Conservation (phyloP, 2,888 invertebrate species). For the Euclidia mi region DNA sequence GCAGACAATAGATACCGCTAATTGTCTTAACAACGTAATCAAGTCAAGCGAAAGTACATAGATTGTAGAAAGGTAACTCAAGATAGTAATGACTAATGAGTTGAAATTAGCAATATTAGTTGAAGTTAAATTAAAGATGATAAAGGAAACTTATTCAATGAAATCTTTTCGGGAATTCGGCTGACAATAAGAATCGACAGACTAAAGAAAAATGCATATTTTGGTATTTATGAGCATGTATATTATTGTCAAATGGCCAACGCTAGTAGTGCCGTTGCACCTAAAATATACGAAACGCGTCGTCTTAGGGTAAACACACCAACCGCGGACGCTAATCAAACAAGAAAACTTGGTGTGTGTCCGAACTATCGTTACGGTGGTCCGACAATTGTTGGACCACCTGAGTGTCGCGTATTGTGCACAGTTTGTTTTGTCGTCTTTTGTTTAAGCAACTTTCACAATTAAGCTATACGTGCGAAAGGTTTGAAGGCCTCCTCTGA, state of each 20-base stretch:
- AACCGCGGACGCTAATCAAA: conserved; percentile 76
- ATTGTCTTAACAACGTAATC: conserved; percentile 32
- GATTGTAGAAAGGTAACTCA: no score
- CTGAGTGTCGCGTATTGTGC: conserved; percentile 70
- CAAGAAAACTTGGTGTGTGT: conserved; percentile 75
- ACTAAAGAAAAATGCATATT: no score
- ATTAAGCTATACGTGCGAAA: conserved; percentile 77
- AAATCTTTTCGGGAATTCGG: no score
- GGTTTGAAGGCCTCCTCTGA: conserved; percentile 41
- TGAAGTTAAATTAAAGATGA: no score
- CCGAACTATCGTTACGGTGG: conserved; percentile 71
- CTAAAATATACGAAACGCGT: conserved; percentile 52
- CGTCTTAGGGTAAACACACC: conserved; percentile 71
- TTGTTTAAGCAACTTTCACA: conserved; percentile 85
- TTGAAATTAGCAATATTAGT: no score
- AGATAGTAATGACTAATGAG: no score
- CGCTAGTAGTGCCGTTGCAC: not conserved
- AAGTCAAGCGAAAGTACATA: no score
- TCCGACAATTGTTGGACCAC: conserved; percentile 74
- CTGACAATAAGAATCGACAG: no score
- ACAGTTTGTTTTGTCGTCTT: conserved; percentile 62
- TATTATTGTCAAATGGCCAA: conserved; percentile 5
- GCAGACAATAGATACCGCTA: conserved; percentile 34
- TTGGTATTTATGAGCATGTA: no score
- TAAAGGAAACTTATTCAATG: no score